Evolutionary conservation across 2,113 vertebrate species (phyloP), one percentile per base, ranked within the genome.

Genomic region (Suncus etruscus): DNA sequence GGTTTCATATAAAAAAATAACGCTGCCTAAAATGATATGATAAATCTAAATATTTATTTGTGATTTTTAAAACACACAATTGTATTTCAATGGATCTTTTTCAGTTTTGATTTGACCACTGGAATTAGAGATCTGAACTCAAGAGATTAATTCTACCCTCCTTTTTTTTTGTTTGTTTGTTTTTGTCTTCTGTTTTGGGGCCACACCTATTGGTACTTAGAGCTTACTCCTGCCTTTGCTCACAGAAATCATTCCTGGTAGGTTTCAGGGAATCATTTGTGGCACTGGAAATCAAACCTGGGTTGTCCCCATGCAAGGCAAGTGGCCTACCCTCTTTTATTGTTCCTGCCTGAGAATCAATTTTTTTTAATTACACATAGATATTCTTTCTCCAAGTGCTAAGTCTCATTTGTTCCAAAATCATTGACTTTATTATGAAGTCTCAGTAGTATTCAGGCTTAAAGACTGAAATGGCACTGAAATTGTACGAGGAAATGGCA

Each of bases 1-100:
- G 45, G 74, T 66, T 88, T 12, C 77, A 92, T 16, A n/a, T 76
- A 70, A 87, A 31, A 87, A 77, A 65, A 47, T n/a, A 82, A 87
- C 4, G 20, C 61, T 58, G 31, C 39, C 85, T 3, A 58, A 2
- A 58, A 14, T 18, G 54, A 47, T 50, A 66, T 9, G 75, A 11
- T 20, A 8, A 31, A 1, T 66, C 90, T 85, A 51, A 77, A 8
- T 50, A 66, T 92, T 79, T 31, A 70, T 83, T 54, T 68, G 51
- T 16, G 83, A 51, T n/a, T 70, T 74, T 51, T 32, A 68, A 92
- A 72, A 12, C 58, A 8, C 66, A 82, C 10, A 14, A 11, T 0
- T 16, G 39, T 8, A n/a, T 90, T 88, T 85, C 45, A 87, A 4
- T 72, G n/a, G 27, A 11, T 63, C 31, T 8, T 82, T 22, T 91